Percentiles rank a stretch among this genome's conserved stretches.
Evolutionary conservation across 1,140 invertebrate genomes (phyloP).

Genomic region (Pseudoatta argentina): DNA sequence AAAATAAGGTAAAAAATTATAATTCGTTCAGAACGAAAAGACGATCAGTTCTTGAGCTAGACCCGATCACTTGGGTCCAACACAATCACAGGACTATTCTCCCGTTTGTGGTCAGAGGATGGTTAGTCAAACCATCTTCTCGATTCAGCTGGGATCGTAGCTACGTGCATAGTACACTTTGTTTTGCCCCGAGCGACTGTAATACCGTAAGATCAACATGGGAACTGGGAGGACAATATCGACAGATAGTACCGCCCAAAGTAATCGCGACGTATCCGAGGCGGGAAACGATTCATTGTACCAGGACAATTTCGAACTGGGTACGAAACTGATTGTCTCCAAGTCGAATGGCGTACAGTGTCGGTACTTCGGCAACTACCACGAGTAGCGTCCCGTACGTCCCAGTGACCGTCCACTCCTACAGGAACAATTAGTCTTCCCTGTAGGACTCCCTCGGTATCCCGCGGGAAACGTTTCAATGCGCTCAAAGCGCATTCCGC

Average conservation of each 20-base stretch:
- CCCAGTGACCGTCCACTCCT: constrained; percentile 54
- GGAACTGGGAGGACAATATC: constrained; percentile 58
- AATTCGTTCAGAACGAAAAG: background rate
- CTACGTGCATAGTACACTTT: constrained; percentile 43
- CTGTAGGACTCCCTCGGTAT: background rate
- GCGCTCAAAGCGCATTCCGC: constrained; percentile 18
- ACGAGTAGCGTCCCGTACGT: background rate
- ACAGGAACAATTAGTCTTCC: constrained; percentile 76
- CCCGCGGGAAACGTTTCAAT: constrained; percentile 22
- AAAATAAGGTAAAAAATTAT: background rate
- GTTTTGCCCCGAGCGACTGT: constrained; percentile 44
- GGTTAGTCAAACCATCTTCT: constrained; percentile 29
- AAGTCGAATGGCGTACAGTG: constrained; percentile 63
- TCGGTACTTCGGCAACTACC: constrained; percentile 62
- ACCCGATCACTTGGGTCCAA: background rate
- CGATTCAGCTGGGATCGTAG: constrained; percentile 38
- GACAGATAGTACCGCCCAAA: constrained; percentile 48
- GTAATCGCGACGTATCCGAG: constrained; percentile 60
- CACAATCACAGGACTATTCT: background rate
- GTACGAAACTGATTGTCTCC: constrained; percentile 71
- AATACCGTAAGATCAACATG: constrained; percentile 57
- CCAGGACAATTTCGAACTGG: constrained; percentile 66
- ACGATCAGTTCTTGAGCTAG: background rate
- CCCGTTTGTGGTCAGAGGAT: constrained; percentile 9
- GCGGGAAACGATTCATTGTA: constrained; percentile 67